Conservation (phyloP, 2,888 invertebrate genomes). For the Hypolimnas misippus region DNA sequence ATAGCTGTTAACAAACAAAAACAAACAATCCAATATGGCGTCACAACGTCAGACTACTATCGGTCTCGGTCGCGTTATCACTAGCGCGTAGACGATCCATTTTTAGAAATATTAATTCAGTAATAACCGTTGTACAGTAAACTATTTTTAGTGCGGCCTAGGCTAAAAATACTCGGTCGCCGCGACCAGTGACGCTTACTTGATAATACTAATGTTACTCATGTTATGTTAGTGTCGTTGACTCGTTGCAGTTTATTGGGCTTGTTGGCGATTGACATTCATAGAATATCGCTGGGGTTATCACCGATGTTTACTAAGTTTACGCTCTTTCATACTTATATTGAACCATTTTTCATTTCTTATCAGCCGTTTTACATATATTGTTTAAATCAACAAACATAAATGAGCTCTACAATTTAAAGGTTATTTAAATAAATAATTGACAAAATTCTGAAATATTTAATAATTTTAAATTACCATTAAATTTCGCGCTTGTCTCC, state of each 20-base stretch:
- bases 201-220: conserved; percentile 79
- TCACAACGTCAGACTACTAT: conserved; percentile 68
- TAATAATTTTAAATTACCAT: too few species aligned
- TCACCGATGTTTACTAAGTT: conserved; percentile 43
- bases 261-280: conserved; percentile 52
- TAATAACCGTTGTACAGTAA: conserved; percentile 74
- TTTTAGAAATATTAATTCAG: conserved; percentile 85
- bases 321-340: conserved; percentile 3
- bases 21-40: conserved; percentile 66
- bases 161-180: conserved; percentile 78
- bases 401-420: background rate
- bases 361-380: background rate
- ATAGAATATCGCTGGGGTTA: conserved; percentile 47
- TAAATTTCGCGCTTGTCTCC: too few species aligned
- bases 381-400: background rate
- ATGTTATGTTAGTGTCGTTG: conserved; percentile 74
- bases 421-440: background rate
- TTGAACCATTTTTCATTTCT: background rate
- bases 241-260: conserved; percentile 74
- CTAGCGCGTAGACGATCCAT: conserved; percentile 76
- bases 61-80: conserved; percentile 77
- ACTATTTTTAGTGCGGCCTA: conserved; percentile 82
- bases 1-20: conserved; percentile 53
- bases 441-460: too few species aligned
- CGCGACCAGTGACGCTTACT: conserved; percentile 73